Conservation (phyloP, 2,797 vertebrate genomes). For the Antennarius maculatus region DNA sequence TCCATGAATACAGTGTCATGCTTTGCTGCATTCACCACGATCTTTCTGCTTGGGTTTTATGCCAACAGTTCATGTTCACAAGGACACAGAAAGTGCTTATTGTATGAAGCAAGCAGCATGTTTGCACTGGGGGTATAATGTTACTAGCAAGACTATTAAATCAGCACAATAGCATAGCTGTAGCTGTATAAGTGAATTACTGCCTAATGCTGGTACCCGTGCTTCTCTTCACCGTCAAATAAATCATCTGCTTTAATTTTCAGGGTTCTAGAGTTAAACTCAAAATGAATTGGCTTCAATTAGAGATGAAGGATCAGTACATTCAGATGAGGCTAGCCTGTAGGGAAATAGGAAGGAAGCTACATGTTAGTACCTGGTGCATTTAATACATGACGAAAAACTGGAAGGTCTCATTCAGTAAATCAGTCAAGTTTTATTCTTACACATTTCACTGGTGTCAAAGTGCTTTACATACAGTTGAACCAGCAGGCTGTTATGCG, state of each 20-base stretch:
- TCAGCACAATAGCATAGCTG: conserved; percentile 35
- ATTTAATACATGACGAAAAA: neutral
- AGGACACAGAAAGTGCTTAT: conserved; percentile 54
- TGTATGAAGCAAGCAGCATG: conserved; percentile 40
- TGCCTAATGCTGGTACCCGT: conserved; percentile 15
- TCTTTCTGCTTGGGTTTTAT: conserved; percentile 35
- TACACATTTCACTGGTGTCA: neutral
- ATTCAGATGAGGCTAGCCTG: neutral
- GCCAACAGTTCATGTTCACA: conserved; percentile 54
- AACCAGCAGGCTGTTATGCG: neutral
- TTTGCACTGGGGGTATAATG: conserved; percentile 42
- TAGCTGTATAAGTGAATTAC: conserved; percentile 39
- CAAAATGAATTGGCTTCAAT: conserved; percentile 12
- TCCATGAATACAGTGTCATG: conserved; percentile 10
- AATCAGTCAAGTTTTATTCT: neutral
- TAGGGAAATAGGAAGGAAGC: neutral
- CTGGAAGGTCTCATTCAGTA: neutral
- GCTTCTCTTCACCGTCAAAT: conserved; percentile 10
- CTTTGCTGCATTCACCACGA: conserved; percentile 44
- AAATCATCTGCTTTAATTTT: conserved; percentile 26
- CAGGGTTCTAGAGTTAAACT: conserved; percentile 1
- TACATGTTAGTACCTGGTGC: neutral
- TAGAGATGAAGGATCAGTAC: neutral
- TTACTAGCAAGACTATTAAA: conserved; percentile 57
- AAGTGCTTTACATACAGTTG: neutral